Evolutionary conservation across 2,888 invertebrate genomes (phyloP), one percentile per base, ranked within the genome.

Genomic region (Erebia ligea): DNA sequence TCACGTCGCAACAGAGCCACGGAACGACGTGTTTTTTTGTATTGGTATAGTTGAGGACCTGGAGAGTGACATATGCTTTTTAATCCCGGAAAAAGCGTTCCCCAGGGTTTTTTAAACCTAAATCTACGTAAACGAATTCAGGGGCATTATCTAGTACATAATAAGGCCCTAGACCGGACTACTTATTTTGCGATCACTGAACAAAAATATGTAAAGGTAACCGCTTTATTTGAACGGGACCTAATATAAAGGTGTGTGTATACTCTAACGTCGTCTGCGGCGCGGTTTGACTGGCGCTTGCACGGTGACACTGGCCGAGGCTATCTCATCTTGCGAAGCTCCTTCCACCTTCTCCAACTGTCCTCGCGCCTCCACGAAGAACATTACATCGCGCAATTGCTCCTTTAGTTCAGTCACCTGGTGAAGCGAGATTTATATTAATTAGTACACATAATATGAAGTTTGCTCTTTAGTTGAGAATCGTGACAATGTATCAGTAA

Each of bases 371-470:
- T 99, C 98, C 80, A 99, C 95, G 86, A 97, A 99, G 92, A 99
- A 98, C 98, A 99, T 98, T 64, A 99, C 94, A 94, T 99, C 99
- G 50, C 98, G 95, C 10, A 99, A 94, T 93, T 99, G 98, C 80
- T 99, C 99, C 77, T 96, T 96, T 45, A 99, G 93, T 21, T 98
- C 98, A 0, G 89, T 78, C n/a, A 98, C 94, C 94, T 98, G 45
- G 13, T 17, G 10, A 17, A 17, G 17, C 13, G 50, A 8, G 52
- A 17, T 15, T 15, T 17, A 6, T 50, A 13, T n/a, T 13, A 15
- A n/a, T n/a, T n/a, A 15, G 50, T 50, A 42, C 42, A 42, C 34
- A 34, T 34, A 34, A 34, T 34, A 34, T 6, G 34, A 42, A 42
- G 42, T 42, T 42, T 42, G 42, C 42, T 42, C 9, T 11, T 11